Conservation (phyloP, 2,113 vertebrate genomes). For the Myxocyprinus asiaticus region DNA sequence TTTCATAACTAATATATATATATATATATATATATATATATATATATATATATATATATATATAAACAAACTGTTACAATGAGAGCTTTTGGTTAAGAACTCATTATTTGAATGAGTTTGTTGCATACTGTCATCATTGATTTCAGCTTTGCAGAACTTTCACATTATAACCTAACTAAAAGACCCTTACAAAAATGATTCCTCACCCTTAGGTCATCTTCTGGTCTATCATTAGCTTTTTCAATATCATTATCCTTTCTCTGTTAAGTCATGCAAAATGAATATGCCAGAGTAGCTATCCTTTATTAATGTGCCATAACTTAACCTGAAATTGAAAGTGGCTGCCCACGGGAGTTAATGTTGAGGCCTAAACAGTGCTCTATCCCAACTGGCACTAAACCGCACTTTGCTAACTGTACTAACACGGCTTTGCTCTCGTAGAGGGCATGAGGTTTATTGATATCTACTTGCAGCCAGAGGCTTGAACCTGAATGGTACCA, state of each 20-base stretch:
- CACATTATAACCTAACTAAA: not conserved
- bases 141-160: not conserved
- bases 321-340: slow-evolving; percentile 35
- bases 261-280: slow-evolving; percentile 27
- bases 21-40: too few relatives aligned
- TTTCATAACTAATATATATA: too few relatives aligned
- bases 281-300: slow-evolving; percentile 26
- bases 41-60: too few relatives aligned
- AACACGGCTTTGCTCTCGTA: not conserved
- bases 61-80: too few relatives aligned
- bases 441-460: slow-evolving; percentile 18
- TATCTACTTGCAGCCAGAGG: slow-evolving; percentile 18
- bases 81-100: too few relatives aligned
- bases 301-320: slow-evolving; percentile 44
- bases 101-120: too few relatives aligned
- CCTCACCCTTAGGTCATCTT: slow-evolving; percentile 18
- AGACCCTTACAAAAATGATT: not conserved
- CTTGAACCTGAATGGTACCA: slow-evolving; percentile 20
- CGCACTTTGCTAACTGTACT: slow-evolving; percentile 4
- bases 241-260: slow-evolving; percentile 31
- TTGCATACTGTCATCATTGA: too few relatives aligned
- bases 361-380: slow-evolving; percentile 39
- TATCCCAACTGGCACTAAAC: slow-evolving; percentile 4
- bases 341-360: slow-evolving; percentile 25
- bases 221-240: slow-evolving; percentile 27